Percentiles rank a stretch among this genome's conserved stretches.
Evolutionary conservation across 2,113 vertebrate species (phyloP).

Genomic region (Pristiophorus japonicus): DNA sequence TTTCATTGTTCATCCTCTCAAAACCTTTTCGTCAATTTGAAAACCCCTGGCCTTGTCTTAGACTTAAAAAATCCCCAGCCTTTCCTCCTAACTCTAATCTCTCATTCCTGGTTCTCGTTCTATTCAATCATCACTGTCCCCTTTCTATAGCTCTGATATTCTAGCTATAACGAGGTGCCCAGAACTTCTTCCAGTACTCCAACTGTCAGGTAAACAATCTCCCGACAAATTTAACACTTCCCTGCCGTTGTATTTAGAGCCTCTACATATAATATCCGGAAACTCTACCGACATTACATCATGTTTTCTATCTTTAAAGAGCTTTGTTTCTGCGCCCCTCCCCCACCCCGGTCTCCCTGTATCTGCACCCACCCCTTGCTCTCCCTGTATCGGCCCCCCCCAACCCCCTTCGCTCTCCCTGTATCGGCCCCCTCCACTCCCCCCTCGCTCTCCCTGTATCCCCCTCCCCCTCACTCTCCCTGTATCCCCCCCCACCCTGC

Average conservation of each 20-base stretch:
- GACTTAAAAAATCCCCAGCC: background rate
- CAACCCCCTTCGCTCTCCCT: background rate
- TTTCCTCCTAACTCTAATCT: background rate
- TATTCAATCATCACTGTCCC: background rate
- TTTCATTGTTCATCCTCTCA: too few species aligned
- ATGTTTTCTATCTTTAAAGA: background rate
- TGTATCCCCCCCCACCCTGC: too few species aligned
- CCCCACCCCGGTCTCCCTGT: background rate
- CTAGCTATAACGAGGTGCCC: background rate
- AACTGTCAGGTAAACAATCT: background rate
- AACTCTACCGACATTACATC: too few species aligned
- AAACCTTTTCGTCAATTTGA: background rate
- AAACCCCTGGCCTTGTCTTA: background rate
- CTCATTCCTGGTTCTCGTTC: background rate
- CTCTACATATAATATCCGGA: too few species aligned
- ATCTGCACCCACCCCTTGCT: background rate
- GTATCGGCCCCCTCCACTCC: too few species aligned
- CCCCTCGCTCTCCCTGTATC: background rate
- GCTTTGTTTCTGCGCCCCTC: background rate
- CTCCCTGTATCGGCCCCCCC: background rate
- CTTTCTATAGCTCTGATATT: background rate
- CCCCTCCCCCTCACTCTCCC: background rate
- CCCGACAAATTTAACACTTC: background rate
- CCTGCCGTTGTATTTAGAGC: background rate
- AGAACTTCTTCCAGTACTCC: background rate